Evolutionary conservation across 2,113 vertebrate species (phyloP).

Genomic region (Cacatua alba): DNA sequence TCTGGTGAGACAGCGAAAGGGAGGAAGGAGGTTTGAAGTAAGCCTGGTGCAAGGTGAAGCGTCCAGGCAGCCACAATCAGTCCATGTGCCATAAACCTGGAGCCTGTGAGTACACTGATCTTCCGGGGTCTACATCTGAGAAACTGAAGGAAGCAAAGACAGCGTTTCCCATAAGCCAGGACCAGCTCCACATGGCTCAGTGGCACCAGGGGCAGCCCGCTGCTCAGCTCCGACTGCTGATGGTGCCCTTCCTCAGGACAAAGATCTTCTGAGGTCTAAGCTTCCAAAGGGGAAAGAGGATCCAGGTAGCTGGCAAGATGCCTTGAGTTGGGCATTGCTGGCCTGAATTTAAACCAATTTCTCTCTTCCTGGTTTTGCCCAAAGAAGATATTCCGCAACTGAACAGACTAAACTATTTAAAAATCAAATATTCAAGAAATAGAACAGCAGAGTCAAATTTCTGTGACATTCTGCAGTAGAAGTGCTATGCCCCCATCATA

Average conservation of each 20-base stretch:
- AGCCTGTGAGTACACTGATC: neutral
- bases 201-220: neutral
- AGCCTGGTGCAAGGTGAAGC: neutral
- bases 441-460: neutral
- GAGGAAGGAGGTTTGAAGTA: neutral
- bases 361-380: neutral
- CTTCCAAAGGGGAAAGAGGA: neutral
- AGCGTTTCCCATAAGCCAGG: neutral
- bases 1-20: neutral
- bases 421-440: neutral
- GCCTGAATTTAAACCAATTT: neutral
- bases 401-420: neutral
- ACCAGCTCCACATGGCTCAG: neutral
- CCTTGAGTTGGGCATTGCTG: neutral
- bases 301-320: neutral
- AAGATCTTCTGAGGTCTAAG: neutral
- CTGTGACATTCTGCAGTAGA: neutral
- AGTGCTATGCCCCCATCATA: neutral
- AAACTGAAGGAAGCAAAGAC: neutral
- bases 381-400: neutral
- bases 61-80: neutral
- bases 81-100: neutral
- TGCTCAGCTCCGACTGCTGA: neutral
- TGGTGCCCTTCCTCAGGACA: neutral
- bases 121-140: neutral